Base-by-base conservation (phyloP, 2,888 invertebrate species). In the Machimus rusticus region DNA sequence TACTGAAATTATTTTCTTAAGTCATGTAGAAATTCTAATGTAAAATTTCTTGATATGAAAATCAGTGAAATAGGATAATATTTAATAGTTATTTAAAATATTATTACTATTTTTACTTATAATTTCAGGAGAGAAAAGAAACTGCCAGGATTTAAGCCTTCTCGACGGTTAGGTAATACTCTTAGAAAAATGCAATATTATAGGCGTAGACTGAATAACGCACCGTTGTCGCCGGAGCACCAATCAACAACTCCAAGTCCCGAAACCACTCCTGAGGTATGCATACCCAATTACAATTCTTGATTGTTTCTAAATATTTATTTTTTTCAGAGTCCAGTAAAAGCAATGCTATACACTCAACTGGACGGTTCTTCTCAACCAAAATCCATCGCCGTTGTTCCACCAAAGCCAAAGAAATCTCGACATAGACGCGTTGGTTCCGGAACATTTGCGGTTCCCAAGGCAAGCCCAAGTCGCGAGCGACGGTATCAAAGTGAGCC, bases 401-500 rank as follows among this genome's bases (percentile, higher is more conserved):
- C 93, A 28, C 92, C 92, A 34, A 92, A 91, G 88, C 89, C 91
- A 28, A 93, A 92, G 89, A 95, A 94, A 91, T 91, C 91, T 77
- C 92, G 94, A 77, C 95, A 95, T 91, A 93, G 94, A 88, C 93
- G 95, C 88, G 94, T 94, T 16, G 95, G 94, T 57, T 95, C 95
- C 0, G 94, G 94, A 31, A 94, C 94, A 5, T 94, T 93, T 90
- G 92, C 93, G 84, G 90, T 91, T 5, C 91, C 92, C 6, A 93
- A 94, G 89, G 93, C 93, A 74, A 94, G 93, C 90, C 94, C 94
- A 74, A 93, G 93, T 89, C 93, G 94, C n/a, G 94, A 94, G 90
- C 92, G 94, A 89, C 93, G 93, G 88, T 94, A 94, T 89, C 92
- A 92, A 89, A 92, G 92, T 88, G 93, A 92, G 77, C 92, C 93